Evolutionary conservation across 1,140 invertebrate species (phyloP).

Genomic region (Lepidurus arcticus): DNA sequence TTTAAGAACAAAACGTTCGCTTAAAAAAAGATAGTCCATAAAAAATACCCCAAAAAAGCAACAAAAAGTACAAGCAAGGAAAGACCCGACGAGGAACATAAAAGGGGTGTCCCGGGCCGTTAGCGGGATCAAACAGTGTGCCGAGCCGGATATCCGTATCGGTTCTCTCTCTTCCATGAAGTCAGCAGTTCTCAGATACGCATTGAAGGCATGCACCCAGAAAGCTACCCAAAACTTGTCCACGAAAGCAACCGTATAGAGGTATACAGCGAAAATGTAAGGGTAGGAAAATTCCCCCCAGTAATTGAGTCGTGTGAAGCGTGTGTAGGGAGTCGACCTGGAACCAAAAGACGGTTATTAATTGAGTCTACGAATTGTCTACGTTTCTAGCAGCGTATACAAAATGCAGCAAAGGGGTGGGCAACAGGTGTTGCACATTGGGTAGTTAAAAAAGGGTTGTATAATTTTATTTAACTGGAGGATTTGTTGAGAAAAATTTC

Average conservation of each 20-base stretch:
- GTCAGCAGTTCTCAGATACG: background rate
- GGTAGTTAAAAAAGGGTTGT: too few relatives aligned
- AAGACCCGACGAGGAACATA: background rate
- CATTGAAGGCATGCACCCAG: background rate
- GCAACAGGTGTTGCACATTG: too few relatives aligned
- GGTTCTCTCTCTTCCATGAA: slow-evolving; percentile 8
- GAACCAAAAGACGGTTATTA: too few relatives aligned
- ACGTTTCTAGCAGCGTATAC: too few relatives aligned
- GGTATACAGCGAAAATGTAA: background rate
- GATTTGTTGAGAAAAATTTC: too few relatives aligned
- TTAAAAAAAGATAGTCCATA: background rate
- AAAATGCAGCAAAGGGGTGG: too few relatives aligned
- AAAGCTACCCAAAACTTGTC: background rate
- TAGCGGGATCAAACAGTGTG: slow-evolving; percentile 18
- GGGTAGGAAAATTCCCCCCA: too few relatives aligned
- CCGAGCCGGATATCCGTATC: slow-evolving; percentile 17
- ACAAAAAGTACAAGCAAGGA: background rate
- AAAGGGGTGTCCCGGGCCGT: slow-evolving; percentile 12
- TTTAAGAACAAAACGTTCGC: background rate
- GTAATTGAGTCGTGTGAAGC: too few relatives aligned
- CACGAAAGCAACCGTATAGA: background rate
- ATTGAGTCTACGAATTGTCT: too few relatives aligned
- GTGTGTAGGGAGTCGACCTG: too few relatives aligned
- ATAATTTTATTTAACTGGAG: too few relatives aligned
- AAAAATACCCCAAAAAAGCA: background rate